phyloP scores from a whole-genome alignment of 2,888 invertebrate species.

The Dysmachus trigonus region DNA sequence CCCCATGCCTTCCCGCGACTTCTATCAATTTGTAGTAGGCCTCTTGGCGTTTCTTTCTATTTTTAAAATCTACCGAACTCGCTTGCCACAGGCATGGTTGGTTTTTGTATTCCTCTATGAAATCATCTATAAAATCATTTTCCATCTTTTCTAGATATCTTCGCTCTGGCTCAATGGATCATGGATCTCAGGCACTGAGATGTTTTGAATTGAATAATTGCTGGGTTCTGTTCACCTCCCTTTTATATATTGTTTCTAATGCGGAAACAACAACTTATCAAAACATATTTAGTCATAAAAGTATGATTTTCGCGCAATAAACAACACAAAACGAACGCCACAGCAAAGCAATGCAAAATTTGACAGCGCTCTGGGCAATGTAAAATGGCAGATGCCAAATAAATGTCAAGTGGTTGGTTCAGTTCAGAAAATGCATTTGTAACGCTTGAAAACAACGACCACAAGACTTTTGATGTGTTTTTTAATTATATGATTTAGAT shows the following conservation, averaged over 20 bases:
- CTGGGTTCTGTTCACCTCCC: not conserved
- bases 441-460: not conserved
- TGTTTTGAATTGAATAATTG: not conserved
- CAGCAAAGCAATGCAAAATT: not conserved
- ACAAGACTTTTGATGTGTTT: too few species aligned
- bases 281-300: not conserved
- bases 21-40: slow-evolving; percentile 62
- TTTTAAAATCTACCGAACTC: slow-evolving; percentile 61
- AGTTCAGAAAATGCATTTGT: not conserved
- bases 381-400: not conserved
- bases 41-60: slow-evolving; percentile 60
- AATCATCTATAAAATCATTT: slow-evolving; percentile 62
- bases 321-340: not conserved
- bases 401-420: not conserved
- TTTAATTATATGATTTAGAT: too few species aligned
- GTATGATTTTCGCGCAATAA: not conserved
- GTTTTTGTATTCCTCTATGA: slow-evolving; percentile 62
- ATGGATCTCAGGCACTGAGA: not conserved
- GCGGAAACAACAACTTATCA: not conserved
- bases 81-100: slow-evolving; percentile 64
- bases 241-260: not conserved
- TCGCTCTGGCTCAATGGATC: not conserved
- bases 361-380: not conserved
- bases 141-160: slow-evolving; percentile 35
- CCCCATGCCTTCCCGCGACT: slow-evolving; percentile 63